Conservation (phyloP, 2,888 invertebrate genomes). For the Alsophila aescularia region DNA sequence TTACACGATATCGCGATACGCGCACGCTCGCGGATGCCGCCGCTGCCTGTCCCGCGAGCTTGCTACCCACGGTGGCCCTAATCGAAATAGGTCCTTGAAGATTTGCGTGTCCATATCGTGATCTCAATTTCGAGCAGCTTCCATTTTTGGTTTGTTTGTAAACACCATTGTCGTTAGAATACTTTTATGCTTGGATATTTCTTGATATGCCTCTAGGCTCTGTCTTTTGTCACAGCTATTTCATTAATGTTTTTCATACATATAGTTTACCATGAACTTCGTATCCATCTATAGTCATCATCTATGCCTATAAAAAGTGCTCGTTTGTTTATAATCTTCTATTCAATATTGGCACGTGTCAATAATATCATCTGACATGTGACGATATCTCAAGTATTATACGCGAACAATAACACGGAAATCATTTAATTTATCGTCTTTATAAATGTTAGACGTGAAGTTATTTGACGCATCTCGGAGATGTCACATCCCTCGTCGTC, state of each 20-base stretch:
- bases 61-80: constrained; percentile 47
- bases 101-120: constrained; percentile 31
- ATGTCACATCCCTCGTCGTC: constrained; percentile 51
- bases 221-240: too few species aligned
- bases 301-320: neutral
- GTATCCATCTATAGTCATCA: too few species aligned
- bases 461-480: constrained; percentile 59
- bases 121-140: constrained; percentile 27
- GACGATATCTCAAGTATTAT: constrained; percentile 39
- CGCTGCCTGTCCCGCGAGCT: constrained; percentile 22
- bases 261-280: too few species aligned
- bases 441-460: constrained; percentile 57
- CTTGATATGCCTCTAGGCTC: too few species aligned
- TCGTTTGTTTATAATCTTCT: neutral
- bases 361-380: constrained; percentile 5
- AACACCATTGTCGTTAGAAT: neutral
- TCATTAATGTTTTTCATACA: too few species aligned
- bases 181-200: too few species aligned
- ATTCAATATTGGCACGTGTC: constrained; percentile 12
- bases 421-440: constrained; percentile 46
- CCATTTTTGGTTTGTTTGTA: constrained; percentile 11
- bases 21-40: constrained; percentile 35
- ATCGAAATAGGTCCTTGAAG: constrained; percentile 32
- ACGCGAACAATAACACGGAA: constrained; percentile 43
- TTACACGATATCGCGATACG: constrained; percentile 69